Evolutionary conservation across 2,113 vertebrate species (phyloP).

Genomic region (Ibidorhyncha struthersii): DNA sequence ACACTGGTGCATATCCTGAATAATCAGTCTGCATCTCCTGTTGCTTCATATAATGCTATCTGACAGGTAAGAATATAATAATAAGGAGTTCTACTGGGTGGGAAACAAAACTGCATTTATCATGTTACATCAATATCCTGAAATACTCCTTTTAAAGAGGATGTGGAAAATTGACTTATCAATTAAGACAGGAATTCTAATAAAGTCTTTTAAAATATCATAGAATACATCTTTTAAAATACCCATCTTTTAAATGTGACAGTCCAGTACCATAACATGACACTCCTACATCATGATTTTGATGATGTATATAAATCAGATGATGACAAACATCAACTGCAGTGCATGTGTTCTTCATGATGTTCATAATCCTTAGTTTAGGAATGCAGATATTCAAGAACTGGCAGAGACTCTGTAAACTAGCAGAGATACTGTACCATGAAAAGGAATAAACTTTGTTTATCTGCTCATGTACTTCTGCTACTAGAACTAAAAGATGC

Average conservation of each 20-base stretch:
- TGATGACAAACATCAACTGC: conserved; percentile 47
- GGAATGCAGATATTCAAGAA: conserved; percentile 15
- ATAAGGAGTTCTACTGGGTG: background rate
- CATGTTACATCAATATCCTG: background rate
- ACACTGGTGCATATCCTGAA: background rate
- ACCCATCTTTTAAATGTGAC: conserved; percentile 37
- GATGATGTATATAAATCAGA: conserved; percentile 27
- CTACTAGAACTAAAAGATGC: background rate
- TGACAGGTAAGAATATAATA: background rate
- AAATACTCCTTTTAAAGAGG: background rate
- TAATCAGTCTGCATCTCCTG: background rate
- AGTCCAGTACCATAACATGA: conserved; percentile 43
- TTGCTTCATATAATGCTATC: background rate
- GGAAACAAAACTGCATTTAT: background rate
- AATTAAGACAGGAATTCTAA: background rate
- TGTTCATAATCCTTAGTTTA: conserved; percentile 28
- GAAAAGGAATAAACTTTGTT: conserved; percentile 26
- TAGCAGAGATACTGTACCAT: background rate
- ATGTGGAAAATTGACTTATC: background rate
- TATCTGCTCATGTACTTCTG: background rate
- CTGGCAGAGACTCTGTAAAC: background rate
- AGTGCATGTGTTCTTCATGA: conserved; percentile 18
- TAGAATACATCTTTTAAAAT: background rate
- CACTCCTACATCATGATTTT: conserved; percentile 33
- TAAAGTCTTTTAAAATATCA: background rate